Conservation (phyloP, 2,888 invertebrate genomes). For the Euplexia lucipara region DNA sequence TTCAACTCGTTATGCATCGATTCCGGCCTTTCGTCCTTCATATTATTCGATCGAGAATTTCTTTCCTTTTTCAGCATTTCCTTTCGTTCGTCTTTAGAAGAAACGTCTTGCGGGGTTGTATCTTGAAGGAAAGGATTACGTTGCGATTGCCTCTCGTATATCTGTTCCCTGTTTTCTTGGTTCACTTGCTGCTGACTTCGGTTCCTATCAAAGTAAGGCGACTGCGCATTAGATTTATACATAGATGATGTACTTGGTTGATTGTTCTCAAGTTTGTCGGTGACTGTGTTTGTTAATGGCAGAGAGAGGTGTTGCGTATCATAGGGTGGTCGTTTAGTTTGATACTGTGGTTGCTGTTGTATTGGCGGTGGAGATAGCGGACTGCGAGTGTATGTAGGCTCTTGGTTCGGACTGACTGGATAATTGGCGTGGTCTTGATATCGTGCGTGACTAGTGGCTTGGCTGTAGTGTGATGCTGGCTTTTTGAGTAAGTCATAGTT, state of each 20-base stretch:
- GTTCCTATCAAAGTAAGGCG: slow-evolving; percentile 89
- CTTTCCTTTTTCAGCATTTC: slow-evolving; percentile 70
- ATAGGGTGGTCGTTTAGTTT: slow-evolving; percentile 81
- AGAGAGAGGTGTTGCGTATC: slow-evolving; percentile 87
- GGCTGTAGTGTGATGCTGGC: slow-evolving; percentile 89
- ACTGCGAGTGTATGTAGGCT: slow-evolving; percentile 89
- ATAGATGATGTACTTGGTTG: slow-evolving; percentile 80
- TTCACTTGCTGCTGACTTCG: slow-evolving; percentile 76
- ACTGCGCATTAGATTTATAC: slow-evolving; percentile 87
- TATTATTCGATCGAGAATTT: slow-evolving; percentile 60
- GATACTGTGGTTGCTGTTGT: slow-evolving; percentile 79
- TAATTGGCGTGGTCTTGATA: slow-evolving; percentile 84
- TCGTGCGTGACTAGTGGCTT: slow-evolving; percentile 84
- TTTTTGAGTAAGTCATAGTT: slow-evolving; percentile 90
- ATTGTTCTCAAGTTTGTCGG: slow-evolving; percentile 81
- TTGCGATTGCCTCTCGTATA: slow-evolving; percentile 81
- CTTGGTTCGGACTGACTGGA: slow-evolving; percentile 82
- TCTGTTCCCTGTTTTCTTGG: slow-evolving; percentile 77
- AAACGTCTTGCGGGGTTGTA: slow-evolving; percentile 73
- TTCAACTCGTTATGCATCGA: slow-evolving; percentile 73
- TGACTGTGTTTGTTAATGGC: slow-evolving; percentile 84
- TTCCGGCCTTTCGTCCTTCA: slow-evolving; percentile 70
- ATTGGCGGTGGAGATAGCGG: slow-evolving; percentile 86
- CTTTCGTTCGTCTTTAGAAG: slow-evolving; percentile 67
- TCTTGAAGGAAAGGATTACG: slow-evolving; percentile 86